These are phyloP conservation scores for Drosophila dives DNA, from an alignment of 2,888 invertebrate genomes.

Conservation along the genomic window DNA sequence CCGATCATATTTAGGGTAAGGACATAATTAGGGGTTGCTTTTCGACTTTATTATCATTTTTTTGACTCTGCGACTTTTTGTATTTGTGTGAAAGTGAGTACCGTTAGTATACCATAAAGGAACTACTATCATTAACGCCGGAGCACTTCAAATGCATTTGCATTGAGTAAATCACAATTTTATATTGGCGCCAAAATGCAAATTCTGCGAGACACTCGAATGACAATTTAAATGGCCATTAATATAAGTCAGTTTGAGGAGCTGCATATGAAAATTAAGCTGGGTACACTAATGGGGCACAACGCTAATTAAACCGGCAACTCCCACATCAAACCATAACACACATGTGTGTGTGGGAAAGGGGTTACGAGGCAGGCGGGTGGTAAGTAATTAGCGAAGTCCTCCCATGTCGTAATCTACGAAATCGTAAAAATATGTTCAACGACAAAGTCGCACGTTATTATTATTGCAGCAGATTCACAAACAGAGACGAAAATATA, in stretches of 20 bases:
- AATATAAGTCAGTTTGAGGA: conserved; percentile 47
- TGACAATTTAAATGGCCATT: conserved; percentile 72
- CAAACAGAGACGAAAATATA: background rate
- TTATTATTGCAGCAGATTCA: conserved; percentile 66
- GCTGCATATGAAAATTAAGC: conserved; percentile 63
- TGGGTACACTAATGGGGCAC: conserved; percentile 59
- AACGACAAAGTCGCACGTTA: conserved; percentile 73
- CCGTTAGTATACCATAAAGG: background rate
- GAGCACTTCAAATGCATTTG: conserved; percentile 47
- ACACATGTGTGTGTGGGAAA: conserved; percentile 16
- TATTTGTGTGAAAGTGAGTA: conserved; percentile 51
- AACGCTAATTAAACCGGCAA: conserved; percentile 68
- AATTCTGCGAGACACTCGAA: conserved; percentile 27
- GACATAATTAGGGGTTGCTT: conserved; percentile 73
- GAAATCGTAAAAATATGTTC: conserved; percentile 77
- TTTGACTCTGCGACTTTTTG: conserved; percentile 42
- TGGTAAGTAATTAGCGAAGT: conserved; percentile 73
- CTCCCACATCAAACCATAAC: background rate
- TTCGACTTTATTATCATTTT: conserved; percentile 29
- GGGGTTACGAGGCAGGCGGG: background rate
- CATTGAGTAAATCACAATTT: conserved; percentile 28
- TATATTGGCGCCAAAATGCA: conserved; percentile 51
- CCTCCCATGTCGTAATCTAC: conserved; percentile 71
- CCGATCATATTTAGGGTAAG: conserved; percentile 78
- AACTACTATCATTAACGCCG: conserved; percentile 49